Base-by-base conservation (phyloP, 2,113 vertebrate genomes). In the Anolis sagrei region DNA sequence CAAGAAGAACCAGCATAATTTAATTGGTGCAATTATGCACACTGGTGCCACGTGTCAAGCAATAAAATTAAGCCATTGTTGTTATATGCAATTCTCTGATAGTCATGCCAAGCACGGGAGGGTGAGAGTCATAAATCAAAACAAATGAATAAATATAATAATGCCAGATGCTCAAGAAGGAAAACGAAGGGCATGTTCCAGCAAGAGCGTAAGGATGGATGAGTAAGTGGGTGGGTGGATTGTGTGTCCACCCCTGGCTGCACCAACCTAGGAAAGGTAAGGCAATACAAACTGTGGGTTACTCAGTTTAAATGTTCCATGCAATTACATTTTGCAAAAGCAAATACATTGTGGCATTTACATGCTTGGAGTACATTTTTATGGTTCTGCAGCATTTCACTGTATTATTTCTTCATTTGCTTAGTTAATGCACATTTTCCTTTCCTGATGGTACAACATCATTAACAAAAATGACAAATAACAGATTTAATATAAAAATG, bases 21-120 rank as follows among this genome's bases (percentile, higher is more conserved):
- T 92, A 93, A 89, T 90, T 93, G 92, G 89, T 82, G 90, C 5
- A 27, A 64, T 64, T 61, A 87, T 82, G 44, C 39, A 23, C 39
- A 51, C 64, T 5, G 44, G 34, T 21, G 82, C 0, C n/a, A 90
- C 88, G 89, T 91, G 76, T 79, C 89, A 23, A 69, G 48, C 61
- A 34, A 34, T 16, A 68, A 78, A 32, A 68, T 27, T 13, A 81
- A 54, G 27, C 66, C 64, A 81, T 70, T 70, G 39, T 81, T 51
- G 48, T 48, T 51, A 25, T 81, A 7, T 49, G 44, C 44, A 51
- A 18, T n/a, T 70, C 77, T 70, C 5, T 11, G 64, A 23, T 69
- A 51, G 18, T 44, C 64, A 69, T 2, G 7, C 66, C n/a, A 81
- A 34, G 29, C 44, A 68, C n/a, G 36, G 79, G 66, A 70, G 49